Base-by-base conservation (phyloP, 2,113 vertebrate species). In the Corythoichthys intestinalis region DNA sequence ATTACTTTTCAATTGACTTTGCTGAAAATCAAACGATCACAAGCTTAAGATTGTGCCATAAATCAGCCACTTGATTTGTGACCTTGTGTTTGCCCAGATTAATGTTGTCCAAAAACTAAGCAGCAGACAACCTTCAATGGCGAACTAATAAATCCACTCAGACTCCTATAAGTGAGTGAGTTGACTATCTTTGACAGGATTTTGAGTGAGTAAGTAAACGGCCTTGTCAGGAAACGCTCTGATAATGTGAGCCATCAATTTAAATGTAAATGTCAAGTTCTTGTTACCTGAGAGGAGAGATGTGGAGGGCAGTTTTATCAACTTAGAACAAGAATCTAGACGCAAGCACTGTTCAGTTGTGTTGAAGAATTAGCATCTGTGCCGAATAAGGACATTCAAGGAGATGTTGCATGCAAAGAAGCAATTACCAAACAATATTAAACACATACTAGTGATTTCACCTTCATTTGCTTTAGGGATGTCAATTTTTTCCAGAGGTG, bases 121-220 rank as follows among this genome's bases (percentile, higher is more conserved):
- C 35, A 47, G 59, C 38, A 39, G 46, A 56, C 20, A 57, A 61
- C 35, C 70, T 38, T 64, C 53, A 34, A 35, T 48, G 58, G 14
- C 53, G 7, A 50, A 41, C 65, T 54, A 39, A 53, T 60, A 14
- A 49, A 58, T 54, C 53, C 17, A 17, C 62, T 20, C 8, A 34
- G 28, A 28, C 44, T 13, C 37, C 14, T 50, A 50, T 11, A 15
- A 17, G 10, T 50, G 66, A 41, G 15, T 17, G 4, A n/a, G n/a
- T 4, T 44, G 7, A n/a, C 47, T 10, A 46, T 46, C n/a, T 44
- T 46, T 62, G 56, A 58, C 56, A 8, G 0, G 49, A 17, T 52
- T 53, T 53, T 53, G 50, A 53, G 50, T 53, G 50, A 53, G 50
- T n/a, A 20, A 20, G 50, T 53, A 20, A 52, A 53, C 50, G 50